phyloP scores from a whole-genome alignment of 2,888 invertebrate genomes.

The Pollenia angustigena region DNA sequence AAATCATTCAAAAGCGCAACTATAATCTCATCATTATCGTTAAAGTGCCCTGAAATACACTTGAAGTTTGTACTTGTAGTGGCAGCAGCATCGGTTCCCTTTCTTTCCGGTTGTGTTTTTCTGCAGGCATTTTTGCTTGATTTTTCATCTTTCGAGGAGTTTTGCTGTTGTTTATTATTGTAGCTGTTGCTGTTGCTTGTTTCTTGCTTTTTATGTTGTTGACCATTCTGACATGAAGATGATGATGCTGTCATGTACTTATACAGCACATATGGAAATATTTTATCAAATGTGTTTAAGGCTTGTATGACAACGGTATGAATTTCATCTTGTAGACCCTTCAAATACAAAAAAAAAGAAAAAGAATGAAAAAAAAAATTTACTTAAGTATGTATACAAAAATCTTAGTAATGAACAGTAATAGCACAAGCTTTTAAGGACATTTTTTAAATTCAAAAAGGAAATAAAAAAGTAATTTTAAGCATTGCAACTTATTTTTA shows the following conservation, averaged over 20 bases:
- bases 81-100: constrained; percentile 31
- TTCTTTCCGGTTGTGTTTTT: constrained; percentile 34
- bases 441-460: constrained; percentile 1
- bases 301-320: constrained; percentile 84
- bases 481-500: neutral
- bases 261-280: constrained; percentile 83
- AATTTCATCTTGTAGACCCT: constrained; percentile 84
- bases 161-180: constrained; percentile 58
- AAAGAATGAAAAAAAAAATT: constrained; percentile 2
- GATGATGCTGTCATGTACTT: constrained; percentile 82
- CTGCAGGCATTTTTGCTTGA: constrained; percentile 59
- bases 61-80: constrained; percentile 71
- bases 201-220: constrained; percentile 75
- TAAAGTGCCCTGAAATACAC: constrained; percentile 75
- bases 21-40: constrained; percentile 84
- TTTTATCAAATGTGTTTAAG: constrained; percentile 83
- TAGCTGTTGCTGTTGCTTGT: constrained; percentile 49
- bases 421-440: neutral
- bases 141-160: constrained; percentile 77
- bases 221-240: constrained; percentile 68
- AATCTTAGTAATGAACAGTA: constrained; percentile 10
- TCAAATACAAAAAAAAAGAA: constrained; percentile 67
- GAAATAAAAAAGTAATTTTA: constrained; percentile 8
- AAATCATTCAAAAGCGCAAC: constrained; percentile 83
- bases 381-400: neutral